phyloP scores from a whole-genome alignment of 2,113 vertebrate genomes.

The Polypterus senegalus region DNA sequence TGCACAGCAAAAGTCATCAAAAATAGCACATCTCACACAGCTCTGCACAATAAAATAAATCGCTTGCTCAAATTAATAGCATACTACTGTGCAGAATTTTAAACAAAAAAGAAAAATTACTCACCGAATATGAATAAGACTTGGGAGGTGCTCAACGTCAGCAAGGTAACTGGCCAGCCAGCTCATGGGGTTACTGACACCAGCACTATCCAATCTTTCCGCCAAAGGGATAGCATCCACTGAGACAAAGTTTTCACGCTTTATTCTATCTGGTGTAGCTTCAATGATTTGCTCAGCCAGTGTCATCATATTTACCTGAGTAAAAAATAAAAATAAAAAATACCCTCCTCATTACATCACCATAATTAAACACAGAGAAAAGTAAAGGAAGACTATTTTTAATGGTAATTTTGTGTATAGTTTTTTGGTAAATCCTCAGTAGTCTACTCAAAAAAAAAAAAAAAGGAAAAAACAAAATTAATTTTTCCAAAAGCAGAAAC shows the following conservation, averaged over 20 bases:
- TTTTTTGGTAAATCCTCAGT: too few relatives aligned
- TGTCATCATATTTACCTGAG: slow-evolving; percentile 92
- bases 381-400: too few relatives aligned
- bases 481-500: too few relatives aligned
- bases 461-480: too few relatives aligned
- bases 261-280: slow-evolving; percentile 91
- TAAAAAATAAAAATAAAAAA: slow-evolving; percentile 1
- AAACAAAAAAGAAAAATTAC: slow-evolving; percentile 5
- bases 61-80: too few relatives aligned
- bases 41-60: too few relatives aligned
- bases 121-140: slow-evolving; percentile 80
- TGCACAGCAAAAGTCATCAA: too few relatives aligned
- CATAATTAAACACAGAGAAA: too few relatives aligned
- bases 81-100: too few relatives aligned
- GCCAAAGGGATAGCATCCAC: slow-evolving; percentile 53
- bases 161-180: slow-evolving; percentile 97
- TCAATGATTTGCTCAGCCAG: slow-evolving; percentile 96
- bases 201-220: slow-evolving; percentile 54
- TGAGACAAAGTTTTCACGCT: slow-evolving; percentile 80
- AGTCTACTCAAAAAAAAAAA: too few relatives aligned
- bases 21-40: too few relatives aligned
- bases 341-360: neutral
- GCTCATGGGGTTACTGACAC: slow-evolving; percentile 89
- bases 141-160: slow-evolving; percentile 83
- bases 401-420: too few relatives aligned